Conservation (phyloP, 2,113 vertebrate genomes). For the Pangasianodon hypophthalmus region DNA sequence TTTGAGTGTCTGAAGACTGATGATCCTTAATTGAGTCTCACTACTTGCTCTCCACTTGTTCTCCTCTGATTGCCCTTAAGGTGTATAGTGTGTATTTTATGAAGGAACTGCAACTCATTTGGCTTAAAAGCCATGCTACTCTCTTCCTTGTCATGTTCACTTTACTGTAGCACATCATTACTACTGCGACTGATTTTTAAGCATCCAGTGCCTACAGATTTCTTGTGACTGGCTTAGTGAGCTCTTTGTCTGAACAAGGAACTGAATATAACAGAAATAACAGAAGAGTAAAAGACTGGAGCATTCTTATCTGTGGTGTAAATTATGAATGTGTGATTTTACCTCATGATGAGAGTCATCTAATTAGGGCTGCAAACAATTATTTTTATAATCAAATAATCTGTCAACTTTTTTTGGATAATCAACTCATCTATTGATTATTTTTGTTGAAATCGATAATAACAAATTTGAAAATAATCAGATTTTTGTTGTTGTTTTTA, state of each 20-base stretch:
- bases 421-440: not conserved
- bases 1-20: not conserved
- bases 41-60: not conserved
- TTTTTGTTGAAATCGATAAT: not conserved
- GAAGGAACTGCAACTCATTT: not conserved
- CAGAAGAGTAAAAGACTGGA: not conserved
- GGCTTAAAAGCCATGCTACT: not conserved
- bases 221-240: constrained; percentile 65
- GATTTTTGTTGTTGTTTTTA: too few relatives aligned
- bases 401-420: not conserved
- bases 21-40: constrained; percentile 10
- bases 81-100: not conserved
- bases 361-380: not conserved
- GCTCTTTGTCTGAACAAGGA: constrained; percentile 15
- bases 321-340: constrained; percentile 42
- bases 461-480: too few relatives aligned
- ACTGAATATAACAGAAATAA: not conserved
- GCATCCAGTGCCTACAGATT: constrained; percentile 63
- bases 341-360: not conserved
- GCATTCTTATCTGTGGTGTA: constrained; percentile 29
- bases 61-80: not conserved
- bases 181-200: constrained; percentile 1
- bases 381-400: not conserved
- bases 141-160: not conserved
- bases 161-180: constrained; percentile 49